Conservation (phyloP, 64 coral and sea anemone species). For the Actinia tenebrosa region DNA sequence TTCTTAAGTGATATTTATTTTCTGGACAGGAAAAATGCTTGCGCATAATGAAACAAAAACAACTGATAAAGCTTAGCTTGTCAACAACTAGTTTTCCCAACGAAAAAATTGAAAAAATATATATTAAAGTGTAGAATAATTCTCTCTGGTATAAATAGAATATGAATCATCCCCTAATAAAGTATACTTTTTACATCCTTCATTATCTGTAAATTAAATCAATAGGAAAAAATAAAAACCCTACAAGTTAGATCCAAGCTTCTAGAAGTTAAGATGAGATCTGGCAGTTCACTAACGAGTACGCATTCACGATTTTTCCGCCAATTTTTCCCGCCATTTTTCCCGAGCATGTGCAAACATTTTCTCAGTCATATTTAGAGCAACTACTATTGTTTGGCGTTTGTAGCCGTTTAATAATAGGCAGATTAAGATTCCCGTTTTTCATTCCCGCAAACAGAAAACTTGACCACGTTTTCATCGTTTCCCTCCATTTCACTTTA, state of each 20-base stretch:
- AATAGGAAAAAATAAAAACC: background rate
- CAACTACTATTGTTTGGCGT: background rate
- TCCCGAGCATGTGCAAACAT: background rate
- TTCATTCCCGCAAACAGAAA: too few relatives aligned
- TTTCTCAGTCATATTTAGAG: background rate
- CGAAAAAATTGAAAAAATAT: background rate
- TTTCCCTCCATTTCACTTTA: too few relatives aligned
- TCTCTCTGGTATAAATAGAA: too few relatives aligned
- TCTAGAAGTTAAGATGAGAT: too few relatives aligned
- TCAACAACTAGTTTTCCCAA: background rate
- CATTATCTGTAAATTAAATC: background rate
- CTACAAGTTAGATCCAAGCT: background rate
- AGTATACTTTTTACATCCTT: background rate
- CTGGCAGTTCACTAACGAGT: too few relatives aligned
- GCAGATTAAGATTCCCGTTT: too few relatives aligned
- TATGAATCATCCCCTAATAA: background rate
- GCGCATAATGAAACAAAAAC: background rate
- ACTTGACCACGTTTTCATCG: too few relatives aligned
- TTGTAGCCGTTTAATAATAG: too few relatives aligned
- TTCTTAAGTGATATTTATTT: background rate
- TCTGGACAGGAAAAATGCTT: background rate
- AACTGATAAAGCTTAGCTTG: background rate
- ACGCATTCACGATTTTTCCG: background rate
- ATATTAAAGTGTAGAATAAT: too few relatives aligned
- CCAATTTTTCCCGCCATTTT: background rate